Evolutionary conservation across 2,797 vertebrate species (phyloP), one percentile per base, ranked within the genome.

Genomic region (Synanceia verrucosa): DNA sequence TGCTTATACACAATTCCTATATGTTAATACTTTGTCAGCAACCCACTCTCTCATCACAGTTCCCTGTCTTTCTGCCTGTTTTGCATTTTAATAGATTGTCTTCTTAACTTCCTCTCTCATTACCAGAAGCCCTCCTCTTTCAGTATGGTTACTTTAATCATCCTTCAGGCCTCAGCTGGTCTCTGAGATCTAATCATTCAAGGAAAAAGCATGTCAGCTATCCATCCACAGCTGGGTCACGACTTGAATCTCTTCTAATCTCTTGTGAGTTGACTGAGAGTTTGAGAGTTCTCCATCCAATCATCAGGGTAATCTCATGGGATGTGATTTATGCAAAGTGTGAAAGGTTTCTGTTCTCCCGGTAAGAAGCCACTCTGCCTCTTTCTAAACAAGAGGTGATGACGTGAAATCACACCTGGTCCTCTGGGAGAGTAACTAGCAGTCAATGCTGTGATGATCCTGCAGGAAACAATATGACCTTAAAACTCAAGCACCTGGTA

Each of bases 241-340:
- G 4, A 47, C 18, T 44, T 65, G 57, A 81, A 66, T 66, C 63
- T 51, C 61, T 78, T 60, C n/a, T 19, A 34, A 44, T 39, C 8
- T 5, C 34, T 13, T 21, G 11, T n/a, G 28, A 58, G 60, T 23
- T 44, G 51, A 43, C 46, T 29, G 36, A 33, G 39, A 56, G 53
- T 60, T 60, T 60, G 43, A 34, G 28, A 58, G 58, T 28, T 44
- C 29, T 44, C 60, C 6, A 4, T 61, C 57, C 61, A 62, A 51
- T 78, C 55, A 75, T 43, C 41, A 28, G 2, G 52, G 6, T 24
- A 29, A 46, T 78, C 65, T 75, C 48, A 46, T 19, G 29, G 47
- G 43, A 73, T 43, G 56, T 58, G 68, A 78, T 81, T 69, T 70
- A 77, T 75, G 63, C 70, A 77, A 51, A 84, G 53, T 55, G 28